Evolutionary conservation across 2,797 vertebrate species (phyloP), one percentile per base, ranked within the genome.

Genomic region (Craterocephalus amniculus): DNA sequence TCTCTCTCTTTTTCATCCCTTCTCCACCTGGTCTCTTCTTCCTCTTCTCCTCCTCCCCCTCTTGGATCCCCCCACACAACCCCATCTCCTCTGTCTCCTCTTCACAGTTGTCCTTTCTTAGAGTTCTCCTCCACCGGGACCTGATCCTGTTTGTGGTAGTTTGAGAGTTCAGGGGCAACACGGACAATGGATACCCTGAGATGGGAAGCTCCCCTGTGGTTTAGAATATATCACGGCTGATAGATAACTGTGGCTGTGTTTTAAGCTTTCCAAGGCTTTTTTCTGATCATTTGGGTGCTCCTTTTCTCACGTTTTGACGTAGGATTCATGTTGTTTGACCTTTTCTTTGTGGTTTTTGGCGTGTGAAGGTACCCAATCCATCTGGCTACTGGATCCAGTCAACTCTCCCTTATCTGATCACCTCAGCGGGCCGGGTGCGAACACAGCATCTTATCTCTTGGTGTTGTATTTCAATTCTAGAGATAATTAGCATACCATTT

Each of bases 401-500:
- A 18, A 59, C 74, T 84, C 59, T 0, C 12, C 34, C 84, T 89
- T 88, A 92, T 92, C 88, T 88, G 91, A 92, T 92, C 87, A 82
- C 87, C 81, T 88, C 81, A 40, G 80, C 57, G 43, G 83, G 72
- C 87, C 85, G 78, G 87, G 89, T 85, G 90, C 89, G 81, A 90
- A 91, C 84, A 83, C 87, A 84, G 83, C 73, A 57, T 71, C 81
- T 90, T 90, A 90, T 92, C 90, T 87, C 29, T 4, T 3, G 79
- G 91, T 86, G 87, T 92, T 89, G 87, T 77, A 80, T 92, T 92
- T 91, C 89, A 85, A 80, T 80, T 87, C 81, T 76, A 65, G 60
- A 65, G 72, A 79, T 89, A 78, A 92, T 92, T 92, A 90, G 88
- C 90, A 90, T 90, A 88, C 79, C 67, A 11, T 88, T 91, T 89